Evolutionary conservation across 2,888 invertebrate genomes (phyloP), one percentile per base, ranked within the genome.

Genomic region (Cryptocheilus praepositus): DNA sequence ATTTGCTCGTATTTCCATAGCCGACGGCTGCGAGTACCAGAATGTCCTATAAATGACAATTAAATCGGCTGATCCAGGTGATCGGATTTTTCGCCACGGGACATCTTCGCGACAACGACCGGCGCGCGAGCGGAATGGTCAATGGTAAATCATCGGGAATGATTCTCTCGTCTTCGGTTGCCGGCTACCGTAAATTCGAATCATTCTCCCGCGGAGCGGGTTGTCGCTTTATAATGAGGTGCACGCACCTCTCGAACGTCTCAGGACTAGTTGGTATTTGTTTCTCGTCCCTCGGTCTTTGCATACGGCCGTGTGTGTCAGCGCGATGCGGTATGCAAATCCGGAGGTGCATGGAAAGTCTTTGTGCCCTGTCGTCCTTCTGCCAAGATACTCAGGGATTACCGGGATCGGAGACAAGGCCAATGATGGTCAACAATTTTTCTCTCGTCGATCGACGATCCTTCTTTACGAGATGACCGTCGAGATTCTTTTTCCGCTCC

Each of bases 211-310:
- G 11, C 55, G 65, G 60, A 67, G 52, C 58, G 67, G 68, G 62
- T 73, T 70, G 70, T 69, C 72, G 76, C 54, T 79, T 82, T 82
- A 70, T 75, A 77, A 81, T 81, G 76, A 82, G 70, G 52, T 64
- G 73, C 74, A 81, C 70, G 72, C 72, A 71, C 73, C 67, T 71
- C 59, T 64, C 72, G 61, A 70, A 73, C 74, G 68, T 74, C 61
- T 60, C 53, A 59, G 56, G 63, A 70, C 76, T 81, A 68, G 74
- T 81, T 79, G 71, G 72, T 79, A 76, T 79, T 79, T 79, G 74
- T 74, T 81, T 78, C 79, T 76, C 81, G 79, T 79, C 79, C 74
- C 36, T 36, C 36, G 49, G 5, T 74, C 67, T 81, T 80, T 76
- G 79, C 81, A 79, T 81, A 68, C 76, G 71, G 52, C 58, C 71